Evolutionary conservation across 1,140 invertebrate species (phyloP), one percentile per base, ranked within the genome.

Genomic region (Drosophila virilis): DNA sequence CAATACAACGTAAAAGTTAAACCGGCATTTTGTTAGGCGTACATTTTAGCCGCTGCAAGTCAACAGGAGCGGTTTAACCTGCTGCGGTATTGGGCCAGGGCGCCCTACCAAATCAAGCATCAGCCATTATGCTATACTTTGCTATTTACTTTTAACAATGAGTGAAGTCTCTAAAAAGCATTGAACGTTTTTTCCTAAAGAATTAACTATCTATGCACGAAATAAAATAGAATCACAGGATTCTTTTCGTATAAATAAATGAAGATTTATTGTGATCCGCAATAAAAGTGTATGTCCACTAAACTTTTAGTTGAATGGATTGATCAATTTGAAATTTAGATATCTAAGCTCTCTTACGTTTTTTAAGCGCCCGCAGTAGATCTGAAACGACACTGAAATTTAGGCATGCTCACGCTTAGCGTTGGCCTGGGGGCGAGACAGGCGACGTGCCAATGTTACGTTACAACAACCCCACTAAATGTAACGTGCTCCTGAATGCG

Each of bases 1-100:
- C 81, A 77, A 74, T 45, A 65, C 61, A 86, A 74, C 77, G 73
- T 74, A 60, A 77, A 85, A 75, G 74, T 55, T 81, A 78, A 86
- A 86, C 78, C 78, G 74, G 78, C 81, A 84, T 83, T 82, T 82
- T 78, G 79, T 67, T 77, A 80, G 67, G 67, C 76, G 66, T 80
- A 78, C 78, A 70, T 80, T 85, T 80, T 68, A 71, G 62, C 45
- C 45, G 66, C 69, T 51, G 50, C 35, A 69, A 48, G 45, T 8
- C 15, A 50, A 13, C 67, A 46, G 43, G 58, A 67, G 62, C 38
- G 66, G 32, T 17, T 45, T 35, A 33, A 6, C 10, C 6, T 9
- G 7, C 54, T 22, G 40, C n/a, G 40, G 28, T 8, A n/a, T 9
- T 35, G 6, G 17, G 38, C 38, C 6, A 8, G 15, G 9, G 13